A percentile compares a stretch with the other conserved stretches of the same genome.
Conservation (phyloP, 2,797 vertebrate genomes). For the Sebastes diploproa region DNA sequence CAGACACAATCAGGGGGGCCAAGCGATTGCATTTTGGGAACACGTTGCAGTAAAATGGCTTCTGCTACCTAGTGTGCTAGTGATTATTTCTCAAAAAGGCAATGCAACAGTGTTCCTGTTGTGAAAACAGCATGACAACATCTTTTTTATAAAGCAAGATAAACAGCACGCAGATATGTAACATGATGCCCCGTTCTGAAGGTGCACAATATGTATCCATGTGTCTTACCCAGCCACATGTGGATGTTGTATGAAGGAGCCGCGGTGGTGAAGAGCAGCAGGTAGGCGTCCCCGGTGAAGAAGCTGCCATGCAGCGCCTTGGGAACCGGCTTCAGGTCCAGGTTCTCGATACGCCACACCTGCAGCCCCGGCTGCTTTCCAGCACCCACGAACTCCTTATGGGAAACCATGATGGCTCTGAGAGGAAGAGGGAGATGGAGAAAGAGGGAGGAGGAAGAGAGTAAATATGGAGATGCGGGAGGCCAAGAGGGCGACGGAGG, state of each 20-base stretch:
- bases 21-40: neutral
- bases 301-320: slow-evolving; percentile 86
- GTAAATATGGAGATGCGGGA: neutral
- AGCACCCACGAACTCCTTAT: slow-evolving; percentile 88
- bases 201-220: neutral
- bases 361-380: slow-evolving; percentile 90
- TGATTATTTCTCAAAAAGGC: neutral
- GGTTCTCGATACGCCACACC: slow-evolving; percentile 92
- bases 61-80: neutral
- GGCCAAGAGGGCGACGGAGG: neutral
- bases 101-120: neutral
- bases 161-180: neutral
- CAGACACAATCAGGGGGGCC: neutral
- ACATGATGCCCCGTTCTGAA: neutral
- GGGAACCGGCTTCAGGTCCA: slow-evolving; percentile 91
- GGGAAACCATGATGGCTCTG: slow-evolving; percentile 81
- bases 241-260: slow-evolving; percentile 88
- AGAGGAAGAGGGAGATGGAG: neutral
- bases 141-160: neutral
- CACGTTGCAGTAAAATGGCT: neutral
- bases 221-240: slow-evolving; percentile 90
- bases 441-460: neutral
- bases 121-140: neutral
- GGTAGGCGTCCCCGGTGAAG: slow-evolving; percentile 90
- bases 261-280: slow-evolving; percentile 88